These are phyloP conservation scores for Tachina grossa DNA, from an alignment of 2,888 invertebrate genomes.

Conservation along the genomic window DNA sequence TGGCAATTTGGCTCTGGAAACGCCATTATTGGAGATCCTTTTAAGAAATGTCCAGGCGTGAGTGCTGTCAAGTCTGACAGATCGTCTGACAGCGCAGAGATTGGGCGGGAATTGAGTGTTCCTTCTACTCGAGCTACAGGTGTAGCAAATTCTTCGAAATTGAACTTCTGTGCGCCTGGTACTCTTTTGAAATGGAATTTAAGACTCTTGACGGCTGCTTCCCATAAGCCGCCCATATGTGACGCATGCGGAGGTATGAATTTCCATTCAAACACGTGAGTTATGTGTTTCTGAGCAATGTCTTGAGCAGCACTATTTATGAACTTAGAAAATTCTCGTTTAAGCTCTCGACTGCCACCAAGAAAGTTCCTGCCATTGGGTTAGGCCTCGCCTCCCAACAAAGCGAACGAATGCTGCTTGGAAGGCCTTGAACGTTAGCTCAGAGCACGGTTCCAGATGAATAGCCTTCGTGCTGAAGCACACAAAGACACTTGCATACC, in stretches of 20 bases:
- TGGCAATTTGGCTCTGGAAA: slow-evolving; percentile 14
- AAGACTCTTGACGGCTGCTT: background rate
- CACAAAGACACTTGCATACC: background rate
- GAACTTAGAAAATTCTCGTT: background rate
- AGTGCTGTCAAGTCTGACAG: background rate
- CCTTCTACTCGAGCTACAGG: no score
- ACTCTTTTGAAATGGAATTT: background rate
- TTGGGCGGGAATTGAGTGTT: background rate
- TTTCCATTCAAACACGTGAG: background rate
- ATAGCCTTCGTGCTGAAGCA: background rate
- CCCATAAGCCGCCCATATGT: slow-evolving; percentile 3
- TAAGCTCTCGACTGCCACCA: background rate
- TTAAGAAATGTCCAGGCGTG: background rate
- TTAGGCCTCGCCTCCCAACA: no score
- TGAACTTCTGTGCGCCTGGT: no score
- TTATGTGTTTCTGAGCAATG: background rate
- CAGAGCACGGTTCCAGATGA: background rate
- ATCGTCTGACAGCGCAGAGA: background rate
- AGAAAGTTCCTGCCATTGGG: background rate
- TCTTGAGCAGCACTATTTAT: background rate
- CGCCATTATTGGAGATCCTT: slow-evolving; percentile 14
- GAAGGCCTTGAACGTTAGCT: background rate
- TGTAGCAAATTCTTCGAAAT: no score
- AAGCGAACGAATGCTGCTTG: no score
- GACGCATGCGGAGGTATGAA: background rate